Conservation (phyloP, 2,888 invertebrate species). For the Adela reaumurella region DNA sequence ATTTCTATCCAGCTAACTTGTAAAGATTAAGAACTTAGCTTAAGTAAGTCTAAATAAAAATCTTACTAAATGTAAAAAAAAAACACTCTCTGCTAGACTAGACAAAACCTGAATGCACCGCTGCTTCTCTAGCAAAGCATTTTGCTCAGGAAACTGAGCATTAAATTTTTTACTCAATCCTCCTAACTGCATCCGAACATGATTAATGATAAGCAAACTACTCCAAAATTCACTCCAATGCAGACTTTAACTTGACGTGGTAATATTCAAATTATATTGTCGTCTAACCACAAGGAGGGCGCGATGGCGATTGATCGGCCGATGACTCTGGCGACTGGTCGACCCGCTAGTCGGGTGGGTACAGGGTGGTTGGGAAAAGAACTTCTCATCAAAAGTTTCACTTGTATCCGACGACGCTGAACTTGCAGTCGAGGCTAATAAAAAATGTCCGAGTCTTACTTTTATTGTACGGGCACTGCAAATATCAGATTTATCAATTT, state of each 20-base stretch:
- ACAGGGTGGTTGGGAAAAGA: not conserved
- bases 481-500: not conserved
- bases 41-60: too few relatives aligned
- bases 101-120: too few relatives aligned
- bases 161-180: not conserved
- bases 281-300: too few relatives aligned
- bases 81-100: too few relatives aligned
- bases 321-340: not conserved
- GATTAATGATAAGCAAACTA: not conserved
- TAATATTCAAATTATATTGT: too few relatives aligned
- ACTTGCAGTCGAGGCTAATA: not conserved
- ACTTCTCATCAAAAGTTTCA: not conserved
- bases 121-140: too few relatives aligned
- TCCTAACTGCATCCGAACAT: not conserved
- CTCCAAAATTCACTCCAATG: too few relatives aligned
- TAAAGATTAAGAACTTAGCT: too few relatives aligned
- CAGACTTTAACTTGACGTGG: too few relatives aligned
- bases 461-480: not conserved
- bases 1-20: too few relatives aligned
- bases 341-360: not conserved
- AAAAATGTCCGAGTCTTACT: not conserved
- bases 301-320: not conserved
- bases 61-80: too few relatives aligned
- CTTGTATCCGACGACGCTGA: not conserved
- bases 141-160: not conserved